These are phyloP conservation scores for Elephas maximus DNA, from an alignment of 2,113 vertebrate species.

Conservation along the genomic window DNA sequence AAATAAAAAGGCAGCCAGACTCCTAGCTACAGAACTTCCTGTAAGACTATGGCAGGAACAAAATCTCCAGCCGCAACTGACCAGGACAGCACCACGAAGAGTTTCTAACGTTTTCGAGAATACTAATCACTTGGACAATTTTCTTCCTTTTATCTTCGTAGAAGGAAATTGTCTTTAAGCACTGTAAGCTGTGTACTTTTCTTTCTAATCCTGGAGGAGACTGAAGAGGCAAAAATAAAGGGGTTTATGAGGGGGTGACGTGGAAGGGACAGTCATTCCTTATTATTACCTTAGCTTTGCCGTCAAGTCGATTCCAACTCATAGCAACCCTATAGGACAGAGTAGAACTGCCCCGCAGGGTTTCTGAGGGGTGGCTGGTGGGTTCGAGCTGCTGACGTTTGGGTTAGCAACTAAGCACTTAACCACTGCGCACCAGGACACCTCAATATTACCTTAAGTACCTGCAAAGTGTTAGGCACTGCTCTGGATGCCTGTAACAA, in stretches of 20 bases:
- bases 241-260: background rate
- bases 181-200: background rate
- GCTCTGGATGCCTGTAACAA: background rate
- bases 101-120: background rate
- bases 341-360: no score
- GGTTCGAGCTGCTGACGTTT: no score
- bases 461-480: background rate
- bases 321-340: no score
- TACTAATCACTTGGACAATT: background rate
- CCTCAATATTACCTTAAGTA: background rate
- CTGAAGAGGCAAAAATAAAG: background rate
- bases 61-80: no score
- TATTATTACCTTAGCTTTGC: background rate
- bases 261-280: background rate
- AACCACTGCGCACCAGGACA: no score
- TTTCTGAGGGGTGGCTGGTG: no score
- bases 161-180: background rate
- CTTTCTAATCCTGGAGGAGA: background rate
- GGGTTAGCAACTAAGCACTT: no score
- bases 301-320: no score
- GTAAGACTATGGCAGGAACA: no score
- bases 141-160: background rate
- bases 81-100: rapidly evolving
- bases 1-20: background rate
- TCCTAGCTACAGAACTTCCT: background rate